phyloP scores from a whole-genome alignment of 2,888 invertebrate genomes.

The Colletes collaris region DNA sequence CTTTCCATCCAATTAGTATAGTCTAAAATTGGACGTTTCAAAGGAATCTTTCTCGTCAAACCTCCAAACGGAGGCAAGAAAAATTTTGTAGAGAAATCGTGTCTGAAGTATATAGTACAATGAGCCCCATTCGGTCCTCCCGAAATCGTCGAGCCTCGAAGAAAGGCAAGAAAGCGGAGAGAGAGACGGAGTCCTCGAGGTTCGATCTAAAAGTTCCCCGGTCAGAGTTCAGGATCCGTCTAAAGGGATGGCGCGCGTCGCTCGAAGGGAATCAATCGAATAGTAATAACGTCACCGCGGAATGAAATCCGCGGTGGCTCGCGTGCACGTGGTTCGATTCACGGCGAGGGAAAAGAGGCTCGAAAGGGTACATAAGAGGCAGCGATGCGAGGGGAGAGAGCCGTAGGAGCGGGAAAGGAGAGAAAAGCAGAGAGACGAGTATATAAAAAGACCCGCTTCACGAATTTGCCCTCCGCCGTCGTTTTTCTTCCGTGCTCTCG shows the following conservation, averaged over 20 bases:
- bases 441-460: constrained; percentile 70
- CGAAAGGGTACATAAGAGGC: constrained; percentile 63
- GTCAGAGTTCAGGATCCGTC: constrained; percentile 1
- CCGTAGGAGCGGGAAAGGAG: constrained; percentile 25
- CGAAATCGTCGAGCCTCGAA: too few relatives aligned
- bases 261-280: constrained; percentile 54
- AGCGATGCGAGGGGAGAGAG: constrained; percentile 47
- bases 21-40: too few relatives aligned
- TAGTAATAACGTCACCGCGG: constrained; percentile 56
- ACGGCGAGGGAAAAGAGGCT: constrained; percentile 44
- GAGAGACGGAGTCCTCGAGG: too few relatives aligned
- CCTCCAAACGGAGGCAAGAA: too few relatives aligned
- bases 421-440: constrained; percentile 51
- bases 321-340: constrained; percentile 57
- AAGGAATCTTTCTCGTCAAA: too few relatives aligned
- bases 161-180: too few relatives aligned
- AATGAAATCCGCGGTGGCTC: constrained; percentile 51
- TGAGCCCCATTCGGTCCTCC: too few relatives aligned
- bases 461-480: constrained; percentile 63
- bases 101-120: too few relatives aligned
- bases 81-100: too few relatives aligned
- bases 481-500: constrained; percentile 42
- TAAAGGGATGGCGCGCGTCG: neutral
- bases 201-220: neutral
- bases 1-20: too few relatives aligned